Evolutionary conservation across 2,113 vertebrate species (phyloP).

Genomic region (Lophochroa leadbeateri): DNA sequence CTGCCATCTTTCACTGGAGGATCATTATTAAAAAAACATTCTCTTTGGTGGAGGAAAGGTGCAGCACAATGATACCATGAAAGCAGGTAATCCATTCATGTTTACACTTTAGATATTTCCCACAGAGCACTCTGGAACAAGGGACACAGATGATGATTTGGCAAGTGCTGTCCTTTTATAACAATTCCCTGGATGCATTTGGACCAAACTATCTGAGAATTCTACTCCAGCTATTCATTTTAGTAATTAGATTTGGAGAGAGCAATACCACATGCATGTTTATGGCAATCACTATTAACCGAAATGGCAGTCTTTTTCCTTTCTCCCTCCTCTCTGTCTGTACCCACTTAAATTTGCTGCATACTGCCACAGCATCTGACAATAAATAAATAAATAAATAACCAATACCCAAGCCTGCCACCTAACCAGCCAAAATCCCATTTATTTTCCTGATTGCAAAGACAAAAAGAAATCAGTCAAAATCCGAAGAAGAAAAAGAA

Average conservation of each 20-base stretch:
- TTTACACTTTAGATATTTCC: conserved; percentile 48
- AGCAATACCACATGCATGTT: not conserved
- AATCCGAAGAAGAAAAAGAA: not conserved
- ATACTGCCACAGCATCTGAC: not conserved
- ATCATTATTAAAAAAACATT: conserved; percentile 18
- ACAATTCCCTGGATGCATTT: conserved; percentile 19
- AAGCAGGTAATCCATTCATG: conserved; percentile 58
- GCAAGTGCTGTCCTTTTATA: conserved; percentile 32
- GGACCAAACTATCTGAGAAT: not conserved
- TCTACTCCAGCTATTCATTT: conserved; percentile 38
- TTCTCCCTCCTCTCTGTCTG: not conserved
- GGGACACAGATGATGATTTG: conserved; percentile 23
- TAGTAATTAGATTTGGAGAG: conserved; percentile 50
- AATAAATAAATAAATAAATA: not conserved
- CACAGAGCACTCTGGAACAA: conserved; percentile 7
- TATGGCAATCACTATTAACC: conserved; percentile 23
- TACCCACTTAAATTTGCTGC: conserved; percentile 9
- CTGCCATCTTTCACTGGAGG: not conserved
- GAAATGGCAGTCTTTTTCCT: conserved; percentile 13
- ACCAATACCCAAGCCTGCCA: not conserved
- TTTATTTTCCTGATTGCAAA: not conserved
- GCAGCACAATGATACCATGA: conserved; percentile 35
- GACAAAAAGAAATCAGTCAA: not conserved
- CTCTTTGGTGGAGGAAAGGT: conserved; percentile 41
- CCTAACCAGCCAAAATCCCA: not conserved